Conservation (phyloP, 2,113 vertebrate genomes). For the Nibea albiflora region DNA sequence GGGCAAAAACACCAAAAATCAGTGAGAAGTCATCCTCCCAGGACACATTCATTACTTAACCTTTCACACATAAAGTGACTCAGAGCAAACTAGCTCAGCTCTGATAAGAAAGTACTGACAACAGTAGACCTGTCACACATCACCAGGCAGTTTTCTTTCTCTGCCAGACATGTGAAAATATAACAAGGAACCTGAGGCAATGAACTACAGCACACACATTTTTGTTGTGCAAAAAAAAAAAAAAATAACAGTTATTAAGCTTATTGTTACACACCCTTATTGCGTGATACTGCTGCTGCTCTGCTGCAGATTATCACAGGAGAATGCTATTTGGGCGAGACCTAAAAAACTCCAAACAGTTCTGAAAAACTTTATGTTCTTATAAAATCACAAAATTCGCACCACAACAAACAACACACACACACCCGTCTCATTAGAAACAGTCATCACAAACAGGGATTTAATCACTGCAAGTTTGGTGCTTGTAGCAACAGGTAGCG, state of each 20-base stretch:
- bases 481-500: neutral
- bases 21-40: neutral
- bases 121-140: conserved; percentile 5
- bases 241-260: neutral
- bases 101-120: conserved; percentile 55
- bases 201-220: neutral
- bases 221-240: conserved; percentile 18
- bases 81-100: conserved; percentile 31
- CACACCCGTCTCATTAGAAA: neutral
- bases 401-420: neutral
- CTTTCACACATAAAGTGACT: conserved; percentile 57
- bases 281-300: conserved; percentile 14
- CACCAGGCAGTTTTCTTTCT: neutral
- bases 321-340: conserved; percentile 58
- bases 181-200: neutral
- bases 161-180: neutral
- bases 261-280: conserved; percentile 57
- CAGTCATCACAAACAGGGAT: neutral
- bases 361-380: neutral
- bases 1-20: neutral
- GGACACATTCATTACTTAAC: conserved; percentile 28
- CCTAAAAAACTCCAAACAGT: conserved; percentile 1
- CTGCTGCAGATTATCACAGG: conserved; percentile 47
- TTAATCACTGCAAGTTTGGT: neutral
- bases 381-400: neutral